A percentile compares a stretch with the other conserved stretches of the same genome.
These are phyloP conservation scores for Amphiprion ocellaris DNA, from an alignment of 2,113 vertebrate genomes.

Conservation along the genomic window DNA sequence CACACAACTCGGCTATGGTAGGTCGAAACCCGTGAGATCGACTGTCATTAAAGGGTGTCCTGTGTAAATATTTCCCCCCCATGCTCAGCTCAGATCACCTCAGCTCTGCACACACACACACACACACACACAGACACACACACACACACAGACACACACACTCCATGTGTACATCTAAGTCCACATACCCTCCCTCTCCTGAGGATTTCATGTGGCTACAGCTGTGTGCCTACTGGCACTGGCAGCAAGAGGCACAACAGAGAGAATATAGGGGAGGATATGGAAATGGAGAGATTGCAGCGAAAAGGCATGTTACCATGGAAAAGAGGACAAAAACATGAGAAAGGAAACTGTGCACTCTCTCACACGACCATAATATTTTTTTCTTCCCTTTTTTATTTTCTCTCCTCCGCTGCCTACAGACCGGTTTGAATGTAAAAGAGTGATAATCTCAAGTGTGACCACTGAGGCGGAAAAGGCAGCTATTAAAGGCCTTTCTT, in stretches of 20 bases:
- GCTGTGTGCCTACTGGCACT: conserved; percentile 76
- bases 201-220: conserved; percentile 75
- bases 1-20: conserved; percentile 23
- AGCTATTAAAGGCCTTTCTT: conserved; percentile 69
- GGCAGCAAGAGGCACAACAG: conserved; percentile 58
- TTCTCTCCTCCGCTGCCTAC: conserved; percentile 43
- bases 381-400: conserved; percentile 42
- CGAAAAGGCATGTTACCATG: conserved; percentile 65
- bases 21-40: conserved; percentile 59
- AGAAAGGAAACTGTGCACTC: conserved; percentile 46
- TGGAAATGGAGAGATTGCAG: conserved; percentile 50
- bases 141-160: conserved; percentile 34
- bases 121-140: conserved; percentile 24
- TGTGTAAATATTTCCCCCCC: conserved; percentile 56
- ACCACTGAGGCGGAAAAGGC: conserved; percentile 72
- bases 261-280: conserved; percentile 47
- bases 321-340: conserved; percentile 40
- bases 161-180: conserved; percentile 58
- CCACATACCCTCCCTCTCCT: conserved; percentile 60
- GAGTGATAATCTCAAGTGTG: conserved; percentile 78
- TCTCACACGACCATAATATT: conserved; percentile 54
- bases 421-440: conserved; percentile 73
- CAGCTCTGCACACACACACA: conserved; percentile 21
- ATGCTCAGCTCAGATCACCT: conserved; percentile 41
- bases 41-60: conserved; percentile 69